Evolutionary conservation across 2,797 vertebrate species (phyloP).

Genomic region (Okamejei kenojei): DNA sequence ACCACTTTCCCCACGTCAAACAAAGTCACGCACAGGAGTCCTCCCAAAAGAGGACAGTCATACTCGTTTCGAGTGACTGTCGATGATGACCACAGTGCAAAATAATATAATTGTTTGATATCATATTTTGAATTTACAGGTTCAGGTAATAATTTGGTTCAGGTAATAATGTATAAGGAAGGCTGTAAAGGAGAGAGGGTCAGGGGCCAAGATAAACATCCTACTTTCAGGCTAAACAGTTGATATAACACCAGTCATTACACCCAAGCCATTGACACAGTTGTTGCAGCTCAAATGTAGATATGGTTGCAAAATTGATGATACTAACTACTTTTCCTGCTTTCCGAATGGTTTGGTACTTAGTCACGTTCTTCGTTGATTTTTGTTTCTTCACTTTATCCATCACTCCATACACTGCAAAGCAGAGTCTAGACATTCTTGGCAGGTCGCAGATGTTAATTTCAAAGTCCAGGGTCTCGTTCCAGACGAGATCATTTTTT

Average conservation of each 20-base stretch:
- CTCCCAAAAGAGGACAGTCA: too few species aligned
- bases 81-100: too few species aligned
- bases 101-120: too few species aligned
- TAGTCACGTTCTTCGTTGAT: constrained; percentile 79
- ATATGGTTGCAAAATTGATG: not conserved
- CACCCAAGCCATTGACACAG: too few species aligned
- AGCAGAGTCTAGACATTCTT: constrained; percentile 93
- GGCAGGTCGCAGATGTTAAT: constrained; percentile 82
- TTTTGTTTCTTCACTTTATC: constrained; percentile 94
- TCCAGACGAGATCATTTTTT: constrained; percentile 83
- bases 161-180: not conserved
- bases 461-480: constrained; percentile 82
- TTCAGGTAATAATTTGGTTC: not conserved
- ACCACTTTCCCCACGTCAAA: too few species aligned
- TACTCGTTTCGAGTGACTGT: too few species aligned
- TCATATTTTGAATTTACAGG: not conserved
- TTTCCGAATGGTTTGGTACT: constrained; percentile 91
- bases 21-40: too few species aligned
- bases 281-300: not conserved
- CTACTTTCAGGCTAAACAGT: not conserved
- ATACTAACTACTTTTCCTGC: constrained; percentile 72
- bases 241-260: not conserved
- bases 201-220: too few species aligned
- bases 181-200: too few species aligned
- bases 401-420: constrained; percentile 87